phyloP scores from a whole-genome alignment of 2,888 invertebrate species.

The Chloromyia formosa region DNA sequence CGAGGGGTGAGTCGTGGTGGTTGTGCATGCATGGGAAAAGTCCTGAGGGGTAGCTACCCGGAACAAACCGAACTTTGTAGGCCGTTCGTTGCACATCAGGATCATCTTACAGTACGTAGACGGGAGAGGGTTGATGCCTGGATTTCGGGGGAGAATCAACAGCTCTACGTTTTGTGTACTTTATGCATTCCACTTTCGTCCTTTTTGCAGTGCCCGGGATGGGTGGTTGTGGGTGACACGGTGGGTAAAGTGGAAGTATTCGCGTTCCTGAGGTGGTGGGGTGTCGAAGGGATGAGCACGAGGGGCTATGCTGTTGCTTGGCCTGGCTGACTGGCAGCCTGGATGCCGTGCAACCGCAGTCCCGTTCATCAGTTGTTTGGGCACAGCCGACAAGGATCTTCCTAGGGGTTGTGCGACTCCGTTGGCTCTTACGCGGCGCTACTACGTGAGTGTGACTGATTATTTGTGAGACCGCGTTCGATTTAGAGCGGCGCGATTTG shows the following conservation, averaged over 20 bases:
- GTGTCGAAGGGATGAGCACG: not conserved
- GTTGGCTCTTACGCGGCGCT: slow-evolving; percentile 5
- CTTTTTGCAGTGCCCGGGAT: not conserved
- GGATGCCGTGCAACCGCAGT: slow-evolving; percentile 20
- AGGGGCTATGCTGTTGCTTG: slow-evolving; percentile 35
- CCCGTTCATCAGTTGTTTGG: slow-evolving; percentile 35
- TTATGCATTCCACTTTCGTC: slow-evolving; percentile 23
- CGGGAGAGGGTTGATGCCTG: not conserved
- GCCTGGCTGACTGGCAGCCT: slow-evolving; percentile 1
- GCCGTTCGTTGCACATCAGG: not conserved
- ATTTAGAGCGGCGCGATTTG: not conserved
- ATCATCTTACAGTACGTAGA: not conserved
- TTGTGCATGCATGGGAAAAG: not conserved
- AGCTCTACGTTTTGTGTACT: slow-evolving; percentile 38
- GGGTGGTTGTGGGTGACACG: not conserved
- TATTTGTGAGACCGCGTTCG: slow-evolving; percentile 8
- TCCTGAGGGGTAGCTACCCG: slow-evolving; percentile 20
- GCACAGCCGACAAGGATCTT: slow-evolving; percentile 32
- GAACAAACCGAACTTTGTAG: not conserved
- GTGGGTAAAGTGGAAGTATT: not conserved
- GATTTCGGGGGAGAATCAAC: slow-evolving; percentile 31
- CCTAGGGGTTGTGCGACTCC: slow-evolving; percentile 2
- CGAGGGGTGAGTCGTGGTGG: not conserved
- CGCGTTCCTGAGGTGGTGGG: not conserved
- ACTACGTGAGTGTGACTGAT: slow-evolving; percentile 20